phyloP scores from a whole-genome alignment of 2,888 invertebrate species.

The Mimachlamys varia region DNA sequence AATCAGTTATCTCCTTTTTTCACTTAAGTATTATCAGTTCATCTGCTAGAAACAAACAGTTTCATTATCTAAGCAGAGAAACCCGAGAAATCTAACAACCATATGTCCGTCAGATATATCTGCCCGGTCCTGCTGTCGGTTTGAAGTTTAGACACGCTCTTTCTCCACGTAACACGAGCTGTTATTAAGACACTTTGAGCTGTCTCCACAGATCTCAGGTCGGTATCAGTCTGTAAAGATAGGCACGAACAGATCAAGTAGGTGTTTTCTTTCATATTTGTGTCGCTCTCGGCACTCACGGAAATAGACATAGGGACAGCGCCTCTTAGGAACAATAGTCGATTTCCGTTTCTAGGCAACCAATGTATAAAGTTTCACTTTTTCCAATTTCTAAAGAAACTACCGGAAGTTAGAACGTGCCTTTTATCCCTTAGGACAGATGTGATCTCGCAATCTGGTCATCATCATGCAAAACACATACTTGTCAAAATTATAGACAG shows the following conservation, averaged over 20 bases:
- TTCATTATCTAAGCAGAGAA: too few species aligned
- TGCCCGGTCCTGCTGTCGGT: too few species aligned
- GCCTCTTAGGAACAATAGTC: slow-evolving; percentile 15
- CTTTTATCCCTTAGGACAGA: neutral
- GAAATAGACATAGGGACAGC: neutral
- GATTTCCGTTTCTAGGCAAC: slow-evolving; percentile 36
- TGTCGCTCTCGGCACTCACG: neutral
- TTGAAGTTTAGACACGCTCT: too few species aligned
- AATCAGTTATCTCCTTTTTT: too few species aligned
- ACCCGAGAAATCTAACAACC: too few species aligned
- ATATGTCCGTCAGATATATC: too few species aligned
- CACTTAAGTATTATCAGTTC: too few species aligned
- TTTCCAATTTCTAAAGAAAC: neutral
- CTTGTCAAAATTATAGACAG: neutral
- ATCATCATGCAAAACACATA: too few species aligned
- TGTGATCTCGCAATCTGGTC: neutral
- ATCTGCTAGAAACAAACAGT: too few species aligned
- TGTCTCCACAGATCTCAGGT: neutral
- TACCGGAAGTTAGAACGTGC: neutral
- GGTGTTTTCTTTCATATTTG: neutral
- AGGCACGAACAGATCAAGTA: neutral
- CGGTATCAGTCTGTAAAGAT: neutral
- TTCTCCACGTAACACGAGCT: too few species aligned
- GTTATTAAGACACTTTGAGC: too few species aligned
- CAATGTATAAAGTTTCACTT: neutral